Base-by-base conservation (phyloP, 2,888 invertebrate species). In the Oscheius sp. region DNA sequence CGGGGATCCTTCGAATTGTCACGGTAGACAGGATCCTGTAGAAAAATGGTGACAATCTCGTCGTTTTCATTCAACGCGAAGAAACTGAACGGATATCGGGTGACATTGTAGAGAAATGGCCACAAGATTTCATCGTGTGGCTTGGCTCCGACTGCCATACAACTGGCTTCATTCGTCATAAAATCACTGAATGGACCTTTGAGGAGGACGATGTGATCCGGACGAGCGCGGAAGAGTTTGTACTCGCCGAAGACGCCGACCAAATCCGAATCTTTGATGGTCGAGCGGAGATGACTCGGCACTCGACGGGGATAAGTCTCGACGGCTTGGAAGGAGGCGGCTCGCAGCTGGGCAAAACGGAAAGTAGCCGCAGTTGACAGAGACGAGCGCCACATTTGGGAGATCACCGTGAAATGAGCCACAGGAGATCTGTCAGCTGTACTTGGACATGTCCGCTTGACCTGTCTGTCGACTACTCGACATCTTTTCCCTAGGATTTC, bases 151-250 rank as follows among this genome's bases (percentile, higher is more conserved):
- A 18, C 16, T n/a, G 27, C 59, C 13, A 27, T 18, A 35, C 18
- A 18, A 18, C n/a, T n/a, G 7, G 27, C 27, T n/a, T 66, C 66
- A 5, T 27, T 27, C n/a, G 7, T 16, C 27, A 46, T 25, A 2
- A 66, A 25, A 16, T 66, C 66, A 16, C 35, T 29, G 7, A 52
- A 12, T 2, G 49, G 16, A 9, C 18, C 27, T n/a, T 52, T 66
- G 29, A 66, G 27, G 6, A 66, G 7, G n/a, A 27, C 27, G 35
- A 25, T 29, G 52, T 66, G 66, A 2, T 29, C 66, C 2, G 66
- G 66, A 52, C 66, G 66, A 12, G 66, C 66, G 12, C 46, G 66
- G n/a, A 66, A 1, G 29, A 66, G 35, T 18, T 52, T 25, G 9
- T 25, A 25, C 1, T 66, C 21, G 9, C 66, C 66, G 25, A 52